These are phyloP conservation scores for Catostylus mosaicus DNA, from an alignment of 30 jellyfish, hydroid and myxozoan genomes.

Conservation along the genomic window DNA sequence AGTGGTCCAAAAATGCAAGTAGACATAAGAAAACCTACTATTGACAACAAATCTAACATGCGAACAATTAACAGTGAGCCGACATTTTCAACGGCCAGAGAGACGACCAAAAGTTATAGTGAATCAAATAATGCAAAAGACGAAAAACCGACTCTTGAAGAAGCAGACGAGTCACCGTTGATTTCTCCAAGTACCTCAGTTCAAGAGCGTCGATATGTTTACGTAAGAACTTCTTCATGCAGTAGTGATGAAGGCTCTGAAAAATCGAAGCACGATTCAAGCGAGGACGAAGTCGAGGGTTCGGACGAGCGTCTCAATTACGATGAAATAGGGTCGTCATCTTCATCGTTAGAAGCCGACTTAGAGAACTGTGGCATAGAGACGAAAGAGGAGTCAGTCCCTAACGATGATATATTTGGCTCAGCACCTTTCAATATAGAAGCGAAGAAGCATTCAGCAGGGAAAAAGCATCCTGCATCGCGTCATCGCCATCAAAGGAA, in stretches of 20 bases:
- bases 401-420: constrained; percentile 79
- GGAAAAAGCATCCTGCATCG: not conserved
- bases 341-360: constrained; percentile 43
- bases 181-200: constrained; percentile 79
- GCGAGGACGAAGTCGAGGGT: constrained; percentile 60
- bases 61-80: constrained; percentile 33
- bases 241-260: constrained; percentile 83
- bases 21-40: constrained; percentile 32
- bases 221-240: constrained; percentile 92
- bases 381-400: not conserved
- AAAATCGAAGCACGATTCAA: constrained; percentile 20
- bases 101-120: not conserved
- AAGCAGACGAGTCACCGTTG: constrained; percentile 84
- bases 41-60: constrained; percentile 38
- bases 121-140: constrained; percentile 6
- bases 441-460: not conserved
- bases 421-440: constrained; percentile 87
- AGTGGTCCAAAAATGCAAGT: constrained; percentile 5
- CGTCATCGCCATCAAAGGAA: not conserved
- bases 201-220: constrained; percentile 68
- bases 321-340: constrained; percentile 27
- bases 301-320: constrained; percentile 26
- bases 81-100: not conserved
- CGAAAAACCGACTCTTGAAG: constrained; percentile 50
- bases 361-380: constrained; percentile 11